A percentile compares a stretch with the other conserved stretches of the same genome.
Conservation (phyloP, 2,113 vertebrate genomes). For the Zootoca vivipara region DNA sequence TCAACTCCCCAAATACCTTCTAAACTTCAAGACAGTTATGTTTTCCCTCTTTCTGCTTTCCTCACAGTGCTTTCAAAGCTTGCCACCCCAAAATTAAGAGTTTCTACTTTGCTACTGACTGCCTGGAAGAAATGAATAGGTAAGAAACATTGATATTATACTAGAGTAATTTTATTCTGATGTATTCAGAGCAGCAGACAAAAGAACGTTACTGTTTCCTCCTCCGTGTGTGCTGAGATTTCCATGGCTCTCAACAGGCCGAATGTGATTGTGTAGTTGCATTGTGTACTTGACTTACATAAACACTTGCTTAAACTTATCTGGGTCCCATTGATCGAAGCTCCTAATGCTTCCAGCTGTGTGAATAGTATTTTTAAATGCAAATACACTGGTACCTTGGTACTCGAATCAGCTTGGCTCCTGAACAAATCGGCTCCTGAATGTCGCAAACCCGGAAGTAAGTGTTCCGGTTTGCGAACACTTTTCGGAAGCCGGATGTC, state of each 20-base stretch:
- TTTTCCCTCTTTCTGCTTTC: conserved; percentile 47
- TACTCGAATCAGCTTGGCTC: no score
- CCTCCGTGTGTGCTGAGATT: background rate
- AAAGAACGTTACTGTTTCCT: background rate
- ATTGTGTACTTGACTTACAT: background rate
- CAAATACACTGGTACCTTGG: no score
- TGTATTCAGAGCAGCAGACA: background rate
- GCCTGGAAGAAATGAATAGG: conserved; percentile 95
- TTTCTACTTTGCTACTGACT: conserved; percentile 92
- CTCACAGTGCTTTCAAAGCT: conserved; percentile 88
- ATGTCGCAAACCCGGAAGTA: no score
- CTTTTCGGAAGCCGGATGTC: no score
- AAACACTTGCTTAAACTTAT: no score
- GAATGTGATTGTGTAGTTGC: background rate
- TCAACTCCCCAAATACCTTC: background rate
- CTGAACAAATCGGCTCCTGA: no score
- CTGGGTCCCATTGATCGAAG: no score
- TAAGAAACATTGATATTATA: conserved; percentile 56
- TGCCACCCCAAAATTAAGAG: conserved; percentile 94
- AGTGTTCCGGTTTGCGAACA: no score
- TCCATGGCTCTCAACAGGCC: background rate
- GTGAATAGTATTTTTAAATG: no score
- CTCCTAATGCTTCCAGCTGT: no score
- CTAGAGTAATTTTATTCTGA: background rate
- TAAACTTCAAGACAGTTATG: background rate